phyloP scores from a whole-genome alignment of 2,888 invertebrate genomes.

The Melanotus villosus region DNA sequence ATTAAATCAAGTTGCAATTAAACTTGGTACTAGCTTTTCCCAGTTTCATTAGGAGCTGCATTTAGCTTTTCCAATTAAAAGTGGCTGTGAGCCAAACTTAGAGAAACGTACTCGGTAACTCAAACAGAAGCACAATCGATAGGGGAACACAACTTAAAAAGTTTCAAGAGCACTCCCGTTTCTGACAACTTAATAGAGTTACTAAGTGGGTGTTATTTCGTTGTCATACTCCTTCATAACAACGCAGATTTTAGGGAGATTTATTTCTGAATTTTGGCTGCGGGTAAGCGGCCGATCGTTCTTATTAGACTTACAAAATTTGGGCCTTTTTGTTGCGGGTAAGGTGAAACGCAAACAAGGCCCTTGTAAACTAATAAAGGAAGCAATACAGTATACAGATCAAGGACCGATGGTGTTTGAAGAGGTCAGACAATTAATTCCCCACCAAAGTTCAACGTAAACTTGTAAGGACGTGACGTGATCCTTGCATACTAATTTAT shows the following conservation, averaged over 20 bases:
- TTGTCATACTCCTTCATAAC: neutral
- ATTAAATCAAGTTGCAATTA: conserved; percentile 29
- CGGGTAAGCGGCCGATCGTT: neutral
- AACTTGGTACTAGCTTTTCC: conserved; percentile 13
- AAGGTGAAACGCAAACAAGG: neutral
- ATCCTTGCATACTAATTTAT: conserved; percentile 18
- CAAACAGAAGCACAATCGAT: neutral
- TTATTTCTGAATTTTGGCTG: neutral
- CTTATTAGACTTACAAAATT: neutral
- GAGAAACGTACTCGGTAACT: neutral
- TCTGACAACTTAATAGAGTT: conserved; percentile 4
- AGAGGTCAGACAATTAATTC: conserved; percentile 19
- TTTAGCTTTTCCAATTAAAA: conserved; percentile 12
- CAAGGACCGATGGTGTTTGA: conserved; percentile 11
- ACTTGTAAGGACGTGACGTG: neutral
- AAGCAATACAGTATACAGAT: neutral
- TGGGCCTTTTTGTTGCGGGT: neutral
- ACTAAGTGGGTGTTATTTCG: conserved; percentile 6
- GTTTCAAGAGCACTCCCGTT: neutral
- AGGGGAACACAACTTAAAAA: conserved; percentile 1
- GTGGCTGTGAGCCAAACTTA: neutral
- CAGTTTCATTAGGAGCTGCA: conserved; percentile 20
- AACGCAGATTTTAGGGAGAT: neutral
- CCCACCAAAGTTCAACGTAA: neutral
- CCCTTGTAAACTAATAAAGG: neutral